Evolutionary conservation across 30 jellyfish, hydroid and myxozoan genomes (phyloP), one percentile per base, ranked within the genome.

Genomic region (Aurelia sp.): DNA sequence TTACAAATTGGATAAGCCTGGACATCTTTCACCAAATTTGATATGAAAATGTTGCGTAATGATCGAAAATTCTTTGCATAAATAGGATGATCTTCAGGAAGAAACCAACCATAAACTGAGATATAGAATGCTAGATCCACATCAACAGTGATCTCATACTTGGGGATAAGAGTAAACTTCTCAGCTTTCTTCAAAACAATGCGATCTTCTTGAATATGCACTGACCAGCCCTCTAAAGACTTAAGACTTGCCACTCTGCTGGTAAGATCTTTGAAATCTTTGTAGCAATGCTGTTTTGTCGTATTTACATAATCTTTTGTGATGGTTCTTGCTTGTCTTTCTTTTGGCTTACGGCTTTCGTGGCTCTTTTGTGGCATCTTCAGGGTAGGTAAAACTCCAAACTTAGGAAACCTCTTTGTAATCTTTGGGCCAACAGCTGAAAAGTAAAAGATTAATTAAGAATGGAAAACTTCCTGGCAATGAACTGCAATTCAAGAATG

Each of bases 201-300:
- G n/a, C 21, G 76, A 31, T 55, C 41, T 5, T 76, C 75, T 17
- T 31, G 17, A n/a, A 57, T n/a, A 12, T 53, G 31, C 19, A 76
- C 72, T 51, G 61, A 17, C 87, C 74, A 76, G 51, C 41, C 87
- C 51, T 55, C 31, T 74, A 76, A 61, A 55, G 30, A 2, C 24
- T 33, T 17, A 22, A 76, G 87, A 13, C 41, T 76, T 55, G n/a
- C 4, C 5, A 61, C 57, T 61, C 87, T 55, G 61, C 15, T 55
- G 63, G 63, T 8, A 52, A 76, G 75, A 31, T 76, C 87, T 59
- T 55, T 76, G 62, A 76, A 76, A 61, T 59, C 66, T 48, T 76
- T 76, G 70, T 76, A 76, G 52, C 84, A 73, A 21, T 19, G 52
- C 69, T 68, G 18, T 68, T 55, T 68, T 68, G 80, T 35, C 24